Base-by-base conservation (phyloP, 2,888 invertebrate genomes). In the Eulithis testata region DNA sequence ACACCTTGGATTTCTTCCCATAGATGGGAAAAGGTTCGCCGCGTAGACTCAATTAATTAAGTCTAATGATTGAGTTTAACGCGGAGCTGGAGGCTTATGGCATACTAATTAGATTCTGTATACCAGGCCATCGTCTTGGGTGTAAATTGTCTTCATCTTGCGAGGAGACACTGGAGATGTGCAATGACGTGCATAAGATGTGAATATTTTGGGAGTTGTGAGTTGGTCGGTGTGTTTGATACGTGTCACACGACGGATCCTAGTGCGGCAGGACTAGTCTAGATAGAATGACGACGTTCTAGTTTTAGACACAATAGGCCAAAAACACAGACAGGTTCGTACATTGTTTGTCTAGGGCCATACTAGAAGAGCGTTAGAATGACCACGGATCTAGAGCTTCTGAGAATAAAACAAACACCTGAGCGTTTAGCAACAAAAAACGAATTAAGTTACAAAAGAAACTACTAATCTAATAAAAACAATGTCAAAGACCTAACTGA, bases 1-100 rank as follows among this genome's bases (percentile, higher is more conserved):
- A 57, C 63, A 67, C 63, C 60, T 63, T 57, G 63, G 57, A 37
- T 52, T 63, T 66, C 21, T 66, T 63, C 55, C 53, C 44, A 37
- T 53, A 14, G 21, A 37, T 27, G 11, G 14, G 21, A 51, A 51
- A 52, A 59, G 58, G 50, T 51, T 60, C 59, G 40, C 58, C 54
- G 40, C 9, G 40, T 40, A 40, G 9, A 40, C 40, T 40, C 59
- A 55, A 66, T 66, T 59, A 66, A 61, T 58, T 54, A 49, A 36
- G 31, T 31, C 31, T 31, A 31, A 31, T 31, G 6, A 31, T 31
- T 31, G 31, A 31, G 56, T 57, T 50, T 47, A 56, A 50, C 56
- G 45, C 21, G 21, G 12, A 21, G 21, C 21, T 21, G 21, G 21
- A 49, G 14, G 61, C 60, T 52, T 21, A n/a, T 60, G 11, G 60